These are phyloP conservation scores for Ceratothoa steindachneri DNA, from an alignment of 2,888 invertebrate species.

Conservation along the genomic window DNA sequence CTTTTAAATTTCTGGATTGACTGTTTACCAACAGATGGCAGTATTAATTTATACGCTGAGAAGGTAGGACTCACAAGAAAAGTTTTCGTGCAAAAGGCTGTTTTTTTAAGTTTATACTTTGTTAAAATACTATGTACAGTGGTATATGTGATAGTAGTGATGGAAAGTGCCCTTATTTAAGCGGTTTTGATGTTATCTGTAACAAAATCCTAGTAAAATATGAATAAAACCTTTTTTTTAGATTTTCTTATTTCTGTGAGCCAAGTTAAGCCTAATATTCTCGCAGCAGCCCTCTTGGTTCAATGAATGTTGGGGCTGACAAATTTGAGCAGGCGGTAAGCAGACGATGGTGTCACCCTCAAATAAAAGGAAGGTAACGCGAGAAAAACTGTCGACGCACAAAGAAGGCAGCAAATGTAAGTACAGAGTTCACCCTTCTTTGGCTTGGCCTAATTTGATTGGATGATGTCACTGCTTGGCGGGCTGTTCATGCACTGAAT, in stretches of 20 bases:
- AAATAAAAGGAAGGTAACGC: conserved; percentile 38
- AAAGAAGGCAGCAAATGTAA: conserved; percentile 7
- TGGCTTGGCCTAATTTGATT: too few species aligned
- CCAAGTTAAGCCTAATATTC: conserved; percentile 23
- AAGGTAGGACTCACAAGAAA: background rate
- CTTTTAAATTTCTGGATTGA: conserved; percentile 19
- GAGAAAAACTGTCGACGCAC: background rate
- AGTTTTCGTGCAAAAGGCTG: background rate
- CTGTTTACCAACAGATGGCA: conserved; percentile 44
- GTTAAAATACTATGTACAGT: background rate
- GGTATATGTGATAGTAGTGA: background rate
- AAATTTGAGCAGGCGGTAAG: conserved; percentile 37
- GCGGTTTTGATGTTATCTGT: background rate
- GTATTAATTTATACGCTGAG: conserved; percentile 26
- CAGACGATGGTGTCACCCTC: conserved; percentile 47
- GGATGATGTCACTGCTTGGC: too few species aligned
- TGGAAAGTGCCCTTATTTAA: background rate
- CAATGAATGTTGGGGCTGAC: conserved; percentile 40
- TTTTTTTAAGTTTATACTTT: background rate
- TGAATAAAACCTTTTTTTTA: background rate
- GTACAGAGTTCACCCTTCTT: too few species aligned
- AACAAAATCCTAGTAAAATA: background rate
- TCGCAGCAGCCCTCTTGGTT: conserved; percentile 42
- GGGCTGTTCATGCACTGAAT: too few species aligned
- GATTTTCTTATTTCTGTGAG: background rate